Conservation (phyloP, 2,888 invertebrate genomes). For the Coleophora flavipennella region DNA sequence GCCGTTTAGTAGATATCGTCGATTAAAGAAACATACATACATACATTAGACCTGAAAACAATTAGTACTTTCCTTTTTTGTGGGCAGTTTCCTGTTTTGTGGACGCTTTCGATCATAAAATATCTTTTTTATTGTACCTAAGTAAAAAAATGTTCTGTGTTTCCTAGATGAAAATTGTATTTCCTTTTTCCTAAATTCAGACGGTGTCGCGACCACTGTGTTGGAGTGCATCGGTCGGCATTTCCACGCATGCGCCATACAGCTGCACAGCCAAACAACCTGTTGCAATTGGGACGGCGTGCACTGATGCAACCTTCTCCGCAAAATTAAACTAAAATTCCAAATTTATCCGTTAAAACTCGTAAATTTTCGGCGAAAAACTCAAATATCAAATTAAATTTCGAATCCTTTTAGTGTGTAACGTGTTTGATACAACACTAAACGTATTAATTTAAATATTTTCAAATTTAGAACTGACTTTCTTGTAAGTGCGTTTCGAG, state of each 20-base stretch:
- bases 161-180: background rate
- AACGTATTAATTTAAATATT: conserved; percentile 9
- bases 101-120: too few relatives aligned
- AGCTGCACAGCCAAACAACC: conserved; percentile 60
- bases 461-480: conserved; percentile 21
- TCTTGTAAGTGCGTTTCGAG: conserved; percentile 40
- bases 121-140: too few relatives aligned
- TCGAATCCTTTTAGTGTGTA: background rate
- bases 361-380: background rate
- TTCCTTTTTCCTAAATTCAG: too few relatives aligned
- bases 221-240: conserved; percentile 39
- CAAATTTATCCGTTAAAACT: conserved; percentile 12
- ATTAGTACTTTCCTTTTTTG: too few relatives aligned
- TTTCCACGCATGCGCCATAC: conserved; percentile 46
- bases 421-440: background rate
- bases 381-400: conserved; percentile 4
- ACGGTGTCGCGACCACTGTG: conserved; percentile 38
- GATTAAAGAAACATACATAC: too few relatives aligned
- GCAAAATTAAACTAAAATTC: conserved; percentile 30
- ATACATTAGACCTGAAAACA: too few relatives aligned
- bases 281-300: conserved; percentile 66
- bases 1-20: too few relatives aligned
- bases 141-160: too few relatives aligned
- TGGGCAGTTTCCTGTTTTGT: too few relatives aligned
- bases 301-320: conserved; percentile 62